These are phyloP conservation scores for Toxotes jaculatrix DNA, from an alignment of 2,113 vertebrate species.

Conservation along the genomic window DNA sequence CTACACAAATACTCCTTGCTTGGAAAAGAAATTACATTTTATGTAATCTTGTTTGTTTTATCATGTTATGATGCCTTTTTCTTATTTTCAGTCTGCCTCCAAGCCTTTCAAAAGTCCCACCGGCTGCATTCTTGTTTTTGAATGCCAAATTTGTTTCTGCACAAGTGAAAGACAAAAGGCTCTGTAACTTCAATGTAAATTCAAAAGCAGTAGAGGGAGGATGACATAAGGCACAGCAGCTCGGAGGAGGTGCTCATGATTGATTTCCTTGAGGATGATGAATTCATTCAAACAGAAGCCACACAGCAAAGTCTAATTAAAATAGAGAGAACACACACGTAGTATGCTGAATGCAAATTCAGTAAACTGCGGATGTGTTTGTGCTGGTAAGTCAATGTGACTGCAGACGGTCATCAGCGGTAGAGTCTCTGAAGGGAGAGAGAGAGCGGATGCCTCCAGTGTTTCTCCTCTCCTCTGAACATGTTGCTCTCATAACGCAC, in stretches of 20 bases:
- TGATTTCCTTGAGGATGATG: conserved; percentile 61
- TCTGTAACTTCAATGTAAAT: conserved; percentile 14
- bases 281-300: conserved; percentile 54
- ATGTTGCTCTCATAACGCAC: conserved; percentile 46
- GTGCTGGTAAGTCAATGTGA: conserved; percentile 54
- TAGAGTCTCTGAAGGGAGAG: conserved; percentile 43
- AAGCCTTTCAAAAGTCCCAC: conserved; percentile 31
- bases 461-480: conserved; percentile 45
- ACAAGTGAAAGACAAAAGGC: conserved; percentile 44
- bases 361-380: conserved; percentile 68
- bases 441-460: conserved; percentile 50
- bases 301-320: conserved; percentile 58
- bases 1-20: background rate
- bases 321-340: conserved; percentile 22
- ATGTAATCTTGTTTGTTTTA: conserved; percentile 38
- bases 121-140: conserved; percentile 49
- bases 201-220: conserved; percentile 33
- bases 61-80: conserved; percentile 34
- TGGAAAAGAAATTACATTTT: conserved; percentile 35
- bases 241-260: conserved; percentile 38
- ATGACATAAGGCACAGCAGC: conserved; percentile 7
- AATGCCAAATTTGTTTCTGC: conserved; percentile 19
- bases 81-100: conserved; percentile 23
- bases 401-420: conserved; percentile 60
- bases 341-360: conserved; percentile 52